Conservation (phyloP, 2,888 invertebrate genomes). For the Crepidodera aurea region DNA sequence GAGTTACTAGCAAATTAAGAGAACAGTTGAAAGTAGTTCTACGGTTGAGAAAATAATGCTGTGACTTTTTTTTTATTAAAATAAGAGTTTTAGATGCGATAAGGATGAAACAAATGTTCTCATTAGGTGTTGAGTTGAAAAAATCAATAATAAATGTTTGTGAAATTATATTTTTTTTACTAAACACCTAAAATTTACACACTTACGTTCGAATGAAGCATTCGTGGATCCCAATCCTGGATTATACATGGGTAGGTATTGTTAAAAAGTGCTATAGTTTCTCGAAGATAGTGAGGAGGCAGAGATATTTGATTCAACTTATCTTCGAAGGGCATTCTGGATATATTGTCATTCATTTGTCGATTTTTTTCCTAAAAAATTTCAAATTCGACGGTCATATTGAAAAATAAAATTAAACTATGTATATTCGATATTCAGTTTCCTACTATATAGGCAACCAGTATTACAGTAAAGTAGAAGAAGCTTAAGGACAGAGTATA, state of each 20-base stretch:
- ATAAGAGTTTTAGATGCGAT: no score
- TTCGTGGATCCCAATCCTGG: slow-evolving; percentile 20
- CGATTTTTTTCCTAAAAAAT: neutral
- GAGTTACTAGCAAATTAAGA: slow-evolving; percentile 74
- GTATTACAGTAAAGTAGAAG: no score
- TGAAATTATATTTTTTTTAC: no score
- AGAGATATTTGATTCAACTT: slow-evolving; percentile 34
- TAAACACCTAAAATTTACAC: no score
- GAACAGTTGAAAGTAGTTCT: slow-evolving; percentile 70
- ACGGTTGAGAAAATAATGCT: slow-evolving; percentile 55
- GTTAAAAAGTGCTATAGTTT: slow-evolving; percentile 42
- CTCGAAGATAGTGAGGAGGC: slow-evolving; percentile 43
- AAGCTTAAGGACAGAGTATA: no score
- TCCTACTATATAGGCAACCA: no score
- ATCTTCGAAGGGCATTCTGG: neutral
- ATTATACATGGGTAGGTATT: slow-evolving; percentile 34
- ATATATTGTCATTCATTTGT: neutral
- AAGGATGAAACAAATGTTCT: no score
- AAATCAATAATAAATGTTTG: no score
- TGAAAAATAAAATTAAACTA: neutral
- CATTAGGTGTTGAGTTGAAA: no score
- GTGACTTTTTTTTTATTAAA: neutral
- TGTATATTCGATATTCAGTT: no score
- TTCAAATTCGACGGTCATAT: no score
- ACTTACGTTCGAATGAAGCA: neutral